A percentile compares a stretch with the other conserved stretches of the same genome.
phyloP scores from a whole-genome alignment of 1,140 invertebrate genomes.

The Cydia splendana region DNA sequence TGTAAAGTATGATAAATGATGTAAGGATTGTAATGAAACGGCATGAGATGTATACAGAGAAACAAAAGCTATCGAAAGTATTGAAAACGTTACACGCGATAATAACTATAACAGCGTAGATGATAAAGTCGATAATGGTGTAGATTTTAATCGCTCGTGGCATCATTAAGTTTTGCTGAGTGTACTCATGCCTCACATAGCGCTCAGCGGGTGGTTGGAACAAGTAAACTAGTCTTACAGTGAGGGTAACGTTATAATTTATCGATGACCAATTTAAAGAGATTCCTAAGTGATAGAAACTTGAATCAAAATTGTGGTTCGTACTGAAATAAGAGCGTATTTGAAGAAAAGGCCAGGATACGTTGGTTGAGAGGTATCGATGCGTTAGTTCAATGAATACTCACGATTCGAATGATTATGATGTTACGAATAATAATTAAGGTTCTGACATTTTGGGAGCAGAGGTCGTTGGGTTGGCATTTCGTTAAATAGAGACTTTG shows the following conservation, averaged over 20 bases:
- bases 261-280: conserved; percentile 62
- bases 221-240: conserved; percentile 70
- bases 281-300: conserved; percentile 48
- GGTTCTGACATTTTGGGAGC: conserved; percentile 69
- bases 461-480: conserved; percentile 51
- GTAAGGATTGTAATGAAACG: conserved; percentile 74
- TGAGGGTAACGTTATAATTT: conserved; percentile 73
- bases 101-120: conserved; percentile 38
- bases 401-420: conserved; percentile 72
- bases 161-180: conserved; percentile 46
- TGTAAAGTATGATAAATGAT: conserved; percentile 79
- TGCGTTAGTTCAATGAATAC: conserved; percentile 61
- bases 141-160: conserved; percentile 38
- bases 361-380: conserved; percentile 54
- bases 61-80: conserved; percentile 42
- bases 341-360: conserved; percentile 45
- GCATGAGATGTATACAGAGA: conserved; percentile 62
- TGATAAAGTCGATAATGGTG: conserved; percentile 54
- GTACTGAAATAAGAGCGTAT: conserved; percentile 25
- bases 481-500: not conserved
- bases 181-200: conserved; percentile 66
- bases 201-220: conserved; percentile 69
- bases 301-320: not conserved
- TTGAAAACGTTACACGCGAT: conserved; percentile 39
- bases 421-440: conserved; percentile 74